Conservation (phyloP, 2,888 invertebrate genomes). For the Drosophila maculinotata region DNA sequence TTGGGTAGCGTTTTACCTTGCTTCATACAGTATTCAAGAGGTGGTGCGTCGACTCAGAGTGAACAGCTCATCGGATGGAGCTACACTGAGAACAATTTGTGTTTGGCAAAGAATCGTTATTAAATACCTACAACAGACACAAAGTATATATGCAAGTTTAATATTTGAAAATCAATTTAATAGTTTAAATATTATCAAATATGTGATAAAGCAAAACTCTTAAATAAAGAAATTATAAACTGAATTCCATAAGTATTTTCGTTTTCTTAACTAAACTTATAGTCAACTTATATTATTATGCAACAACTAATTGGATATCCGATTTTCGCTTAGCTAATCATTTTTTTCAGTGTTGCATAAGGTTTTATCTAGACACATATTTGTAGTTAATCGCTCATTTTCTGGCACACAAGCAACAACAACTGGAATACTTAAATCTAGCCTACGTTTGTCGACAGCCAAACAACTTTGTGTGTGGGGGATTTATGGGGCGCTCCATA, state of each 20-base stretch:
- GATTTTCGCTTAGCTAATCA: too few species aligned
- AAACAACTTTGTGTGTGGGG: constrained; percentile 43
- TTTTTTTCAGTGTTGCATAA: constrained; percentile 52
- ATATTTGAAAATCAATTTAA: too few species aligned
- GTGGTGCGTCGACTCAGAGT: constrained; percentile 11
- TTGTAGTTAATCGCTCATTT: constrained; percentile 70
- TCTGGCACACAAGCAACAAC: constrained; percentile 36
- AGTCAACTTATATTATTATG: too few species aligned
- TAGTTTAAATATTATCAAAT: too few species aligned
- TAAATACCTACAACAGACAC: too few species aligned
- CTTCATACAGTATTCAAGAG: constrained; percentile 23
- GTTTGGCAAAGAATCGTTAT: too few species aligned
- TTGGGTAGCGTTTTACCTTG: constrained; percentile 44
- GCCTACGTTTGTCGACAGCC: constrained; percentile 60
- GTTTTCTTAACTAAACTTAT: too few species aligned
- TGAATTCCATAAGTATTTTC: too few species aligned
- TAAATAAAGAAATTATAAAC: too few species aligned
- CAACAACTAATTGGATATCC: too few species aligned
- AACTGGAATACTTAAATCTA: constrained; percentile 33
- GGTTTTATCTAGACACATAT: constrained; percentile 47
- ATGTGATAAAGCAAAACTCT: too few species aligned
- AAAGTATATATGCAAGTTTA: too few species aligned
- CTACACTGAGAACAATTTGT: constrained; percentile 30
- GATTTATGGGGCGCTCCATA: constrained; percentile 49
- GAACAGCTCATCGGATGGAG: constrained; percentile 3